A percentile compares a stretch with the other conserved stretches of the same genome.
phyloP scores from a whole-genome alignment of 2,797 vertebrate species.

The Australoheros facetus region DNA sequence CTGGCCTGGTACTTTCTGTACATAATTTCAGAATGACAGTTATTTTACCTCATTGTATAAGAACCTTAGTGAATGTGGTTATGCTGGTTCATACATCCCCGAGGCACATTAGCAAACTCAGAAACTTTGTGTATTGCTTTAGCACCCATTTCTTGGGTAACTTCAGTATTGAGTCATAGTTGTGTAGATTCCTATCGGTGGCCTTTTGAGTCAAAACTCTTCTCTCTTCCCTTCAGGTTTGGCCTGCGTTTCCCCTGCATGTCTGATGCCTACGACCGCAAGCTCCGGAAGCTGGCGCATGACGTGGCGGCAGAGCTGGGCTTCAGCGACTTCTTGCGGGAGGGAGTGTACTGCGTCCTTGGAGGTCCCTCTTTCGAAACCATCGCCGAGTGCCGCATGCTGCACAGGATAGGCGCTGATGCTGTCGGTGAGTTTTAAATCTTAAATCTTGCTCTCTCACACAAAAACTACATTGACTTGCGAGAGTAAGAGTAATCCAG shows the following conservation, averaged over 20 bases:
- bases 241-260: slow-evolving; percentile 89
- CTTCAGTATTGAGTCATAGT: neutral
- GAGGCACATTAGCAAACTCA: neutral
- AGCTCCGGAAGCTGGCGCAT: slow-evolving; percentile 76
- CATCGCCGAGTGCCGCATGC: slow-evolving; percentile 86
- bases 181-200: neutral
- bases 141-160: neutral
- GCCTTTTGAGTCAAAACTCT: neutral
- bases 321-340: slow-evolving; percentile 74
- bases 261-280: slow-evolving; percentile 89
- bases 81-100: too few relatives aligned
- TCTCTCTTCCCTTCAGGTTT: slow-evolving; percentile 77
- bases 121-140: neutral
- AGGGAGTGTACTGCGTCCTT: slow-evolving; percentile 87
- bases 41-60: too few relatives aligned
- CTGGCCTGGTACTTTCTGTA: too few relatives aligned
- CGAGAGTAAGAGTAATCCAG: accelerated
- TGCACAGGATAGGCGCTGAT: slow-evolving; percentile 83
- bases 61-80: too few relatives aligned
- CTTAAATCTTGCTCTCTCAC: neutral
- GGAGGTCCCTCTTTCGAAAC: slow-evolving; percentile 89
- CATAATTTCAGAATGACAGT: too few relatives aligned
- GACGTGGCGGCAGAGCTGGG: slow-evolving; percentile 78
- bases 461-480: neutral
- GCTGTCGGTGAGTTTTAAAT: slow-evolving; percentile 85